Evolutionary conservation across 2,113 vertebrate species (phyloP).

Genomic region (Heloderma charlesbogerti): DNA sequence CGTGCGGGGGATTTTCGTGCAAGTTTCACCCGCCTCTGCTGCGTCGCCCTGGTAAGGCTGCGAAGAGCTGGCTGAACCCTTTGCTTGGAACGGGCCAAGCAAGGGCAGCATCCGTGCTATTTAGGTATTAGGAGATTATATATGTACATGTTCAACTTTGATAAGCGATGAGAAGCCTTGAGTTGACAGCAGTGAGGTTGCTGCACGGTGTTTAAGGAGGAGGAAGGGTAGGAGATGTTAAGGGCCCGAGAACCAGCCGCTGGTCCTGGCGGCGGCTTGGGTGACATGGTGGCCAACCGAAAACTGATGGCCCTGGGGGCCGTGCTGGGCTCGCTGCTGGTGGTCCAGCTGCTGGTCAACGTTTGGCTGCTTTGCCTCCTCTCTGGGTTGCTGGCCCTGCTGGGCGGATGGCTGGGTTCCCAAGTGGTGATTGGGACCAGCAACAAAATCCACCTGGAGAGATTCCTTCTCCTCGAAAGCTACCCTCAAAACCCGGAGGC

Average conservation of each 20-base stretch:
- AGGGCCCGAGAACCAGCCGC: neutral
- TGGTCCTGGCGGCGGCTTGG: neutral
- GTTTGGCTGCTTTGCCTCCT: slow-evolving; percentile 86
- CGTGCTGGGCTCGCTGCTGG: slow-evolving; percentile 81
- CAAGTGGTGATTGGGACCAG: slow-evolving; percentile 65
- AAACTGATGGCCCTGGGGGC: slow-evolving; percentile 75
- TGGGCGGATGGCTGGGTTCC: slow-evolving; percentile 88
- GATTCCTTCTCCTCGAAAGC: slow-evolving; percentile 78
- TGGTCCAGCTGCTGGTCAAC: slow-evolving; percentile 85
- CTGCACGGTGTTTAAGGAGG: neutral
- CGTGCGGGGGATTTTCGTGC: neutral
- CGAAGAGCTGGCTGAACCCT: neutral
- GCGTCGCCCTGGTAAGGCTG: neutral
- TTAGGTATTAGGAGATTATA: too few relatives aligned
- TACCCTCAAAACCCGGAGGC: slow-evolving; percentile 64
- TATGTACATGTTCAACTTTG: neutral
- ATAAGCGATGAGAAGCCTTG: neutral
- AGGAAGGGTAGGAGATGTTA: rapidly evolving
- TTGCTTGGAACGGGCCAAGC: neutral
- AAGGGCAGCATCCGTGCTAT: too few relatives aligned
- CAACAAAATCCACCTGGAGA: slow-evolving; percentile 85
- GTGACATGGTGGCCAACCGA: slow-evolving; percentile 59
- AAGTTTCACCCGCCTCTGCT: neutral
- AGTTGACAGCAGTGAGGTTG: neutral
- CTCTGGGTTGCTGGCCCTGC: slow-evolving; percentile 77